Conservation (phyloP, 2,888 invertebrate genomes). For the Dicyrtomina minuta region DNA sequence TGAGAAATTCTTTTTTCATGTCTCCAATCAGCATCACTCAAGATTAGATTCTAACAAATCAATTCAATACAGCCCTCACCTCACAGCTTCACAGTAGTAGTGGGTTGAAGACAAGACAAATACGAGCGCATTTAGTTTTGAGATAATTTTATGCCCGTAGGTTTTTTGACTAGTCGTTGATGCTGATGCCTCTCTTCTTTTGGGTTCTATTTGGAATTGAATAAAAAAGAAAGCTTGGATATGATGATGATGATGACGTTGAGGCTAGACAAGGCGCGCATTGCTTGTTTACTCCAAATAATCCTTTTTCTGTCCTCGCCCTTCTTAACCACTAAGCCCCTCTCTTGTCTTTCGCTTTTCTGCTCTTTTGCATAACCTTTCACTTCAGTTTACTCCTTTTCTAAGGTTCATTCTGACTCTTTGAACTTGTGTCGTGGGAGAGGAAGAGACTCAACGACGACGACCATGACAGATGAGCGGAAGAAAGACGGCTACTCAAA, state of each 20-base stretch:
- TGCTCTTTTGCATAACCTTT: slow-evolving; percentile 24
- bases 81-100: too few relatives aligned
- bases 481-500: not conserved
- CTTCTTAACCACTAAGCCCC: not conserved
- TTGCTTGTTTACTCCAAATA: slow-evolving; percentile 10
- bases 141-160: too few relatives aligned
- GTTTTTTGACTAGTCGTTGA: too few relatives aligned
- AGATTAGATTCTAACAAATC: too few relatives aligned
- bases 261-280: not conserved
- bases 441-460: too few relatives aligned
- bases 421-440: slow-evolving; percentile 26
- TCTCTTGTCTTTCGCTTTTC: not conserved
- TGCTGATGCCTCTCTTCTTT: too few relatives aligned
- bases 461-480: not conserved
- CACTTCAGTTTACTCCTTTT: slow-evolving; percentile 12
- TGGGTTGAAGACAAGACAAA: too few relatives aligned
- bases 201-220: not conserved
- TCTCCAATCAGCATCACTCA: too few relatives aligned
- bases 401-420: slow-evolving; percentile 27
- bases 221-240: not conserved
- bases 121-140: too few relatives aligned
- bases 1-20: not conserved
- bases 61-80: too few relatives aligned
- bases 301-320: not conserved
- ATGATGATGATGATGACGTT: not conserved